Conservation (phyloP, 64 coral and sea anemone genomes). For the Catalaphyllia jardinei region DNA sequence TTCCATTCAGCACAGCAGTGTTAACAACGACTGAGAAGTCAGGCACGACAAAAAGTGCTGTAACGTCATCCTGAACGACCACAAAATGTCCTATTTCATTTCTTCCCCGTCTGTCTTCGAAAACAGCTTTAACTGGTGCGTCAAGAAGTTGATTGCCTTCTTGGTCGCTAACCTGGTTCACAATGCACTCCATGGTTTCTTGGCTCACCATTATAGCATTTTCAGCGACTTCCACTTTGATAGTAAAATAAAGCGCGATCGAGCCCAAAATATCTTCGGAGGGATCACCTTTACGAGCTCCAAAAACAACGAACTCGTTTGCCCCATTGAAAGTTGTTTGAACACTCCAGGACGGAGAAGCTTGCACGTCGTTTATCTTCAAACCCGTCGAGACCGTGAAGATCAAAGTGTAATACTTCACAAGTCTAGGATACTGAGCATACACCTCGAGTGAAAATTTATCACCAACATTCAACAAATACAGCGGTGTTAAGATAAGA, state of each 20-base stretch:
- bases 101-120: constrained; percentile 35
- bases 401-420: constrained; percentile 9
- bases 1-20: constrained; percentile 50
- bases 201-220: not conserved
- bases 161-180: not conserved
- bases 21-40: constrained; percentile 42
- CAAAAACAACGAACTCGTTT: constrained; percentile 19
- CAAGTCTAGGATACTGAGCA: not conserved
- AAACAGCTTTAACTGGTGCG: not conserved
- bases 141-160: constrained; percentile 4
- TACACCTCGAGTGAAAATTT: not conserved
- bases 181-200: constrained; percentile 18
- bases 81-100: constrained; percentile 22
- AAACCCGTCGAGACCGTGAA: constrained; percentile 7
- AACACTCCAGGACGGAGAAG: not conserved
- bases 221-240: not conserved
- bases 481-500: not conserved
- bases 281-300: not conserved
- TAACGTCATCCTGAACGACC: constrained; percentile 11
- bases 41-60: constrained; percentile 33
- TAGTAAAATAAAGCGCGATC: not conserved
- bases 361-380: not conserved
- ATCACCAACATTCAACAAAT: constrained; percentile 16
- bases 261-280: not conserved
- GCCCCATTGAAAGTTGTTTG: constrained; percentile 18